phyloP scores from a whole-genome alignment of 2,113 vertebrate genomes.

The Neomonachus schauinslandi region DNA sequence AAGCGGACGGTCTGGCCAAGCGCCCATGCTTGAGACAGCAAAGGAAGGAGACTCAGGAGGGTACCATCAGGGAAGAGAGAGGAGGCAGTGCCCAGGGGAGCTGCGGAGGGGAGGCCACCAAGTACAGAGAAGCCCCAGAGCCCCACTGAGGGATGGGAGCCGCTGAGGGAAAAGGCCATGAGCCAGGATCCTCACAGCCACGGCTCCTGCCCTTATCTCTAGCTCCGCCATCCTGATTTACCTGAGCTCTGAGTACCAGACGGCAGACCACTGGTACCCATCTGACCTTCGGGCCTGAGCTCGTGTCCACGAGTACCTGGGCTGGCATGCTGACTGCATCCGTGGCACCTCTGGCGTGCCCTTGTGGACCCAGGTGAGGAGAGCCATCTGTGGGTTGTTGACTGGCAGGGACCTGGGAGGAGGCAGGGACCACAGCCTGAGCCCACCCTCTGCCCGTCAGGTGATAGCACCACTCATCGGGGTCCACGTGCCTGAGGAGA shows the following conservation, averaged over 20 bases:
- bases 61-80: too few relatives aligned
- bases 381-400: too few relatives aligned
- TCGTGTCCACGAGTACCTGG: slow-evolving; percentile 87
- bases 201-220: not conserved
- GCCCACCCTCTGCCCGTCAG: not conserved
- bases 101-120: slow-evolving; percentile 87
- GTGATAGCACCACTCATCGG: slow-evolving; percentile 34
- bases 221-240: slow-evolving; percentile 67
- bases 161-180: not conserved
- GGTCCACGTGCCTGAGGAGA: slow-evolving; percentile 27
- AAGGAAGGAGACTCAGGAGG: not conserved
- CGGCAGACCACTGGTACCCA: slow-evolving; percentile 87
- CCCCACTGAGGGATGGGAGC: not conserved
- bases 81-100: slow-evolving; percentile 84
- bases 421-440: not conserved
- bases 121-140: slow-evolving; percentile 89
- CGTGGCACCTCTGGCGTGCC: slow-evolving; percentile 83
- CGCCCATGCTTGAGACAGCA: not conserved
- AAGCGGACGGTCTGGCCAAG: not conserved
- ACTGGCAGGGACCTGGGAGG: not conserved
- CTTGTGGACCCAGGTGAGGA: slow-evolving; percentile 44
- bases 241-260: slow-evolving; percentile 58
- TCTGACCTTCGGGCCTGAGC: slow-evolving; percentile 84
- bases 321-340: slow-evolving; percentile 86
- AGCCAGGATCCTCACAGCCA: not conserved